A percentile compares a stretch with the other conserved stretches of the same genome.
phyloP scores from a whole-genome alignment of 2,113 vertebrate species.

The Haplochromis burtoni region DNA sequence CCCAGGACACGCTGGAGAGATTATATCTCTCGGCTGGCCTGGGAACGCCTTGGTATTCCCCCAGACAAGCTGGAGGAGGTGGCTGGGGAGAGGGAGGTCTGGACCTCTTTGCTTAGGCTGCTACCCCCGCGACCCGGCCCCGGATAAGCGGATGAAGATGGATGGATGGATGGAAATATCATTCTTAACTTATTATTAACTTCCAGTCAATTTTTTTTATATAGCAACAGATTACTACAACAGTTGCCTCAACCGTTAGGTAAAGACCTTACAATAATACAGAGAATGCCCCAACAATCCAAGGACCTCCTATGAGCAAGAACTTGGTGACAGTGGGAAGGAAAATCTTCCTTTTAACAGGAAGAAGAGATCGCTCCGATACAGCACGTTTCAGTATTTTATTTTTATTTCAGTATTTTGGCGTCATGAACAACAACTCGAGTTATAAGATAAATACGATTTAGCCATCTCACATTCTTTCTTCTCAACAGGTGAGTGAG shows the following conservation, averaged over 20 bases:
- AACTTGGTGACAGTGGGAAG: not conserved
- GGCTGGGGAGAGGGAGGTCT: too few relatives aligned
- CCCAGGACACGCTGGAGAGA: too few relatives aligned
- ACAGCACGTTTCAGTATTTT: not conserved
- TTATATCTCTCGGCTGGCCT: too few relatives aligned
- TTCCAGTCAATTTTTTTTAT: not conserved
- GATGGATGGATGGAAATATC: not conserved
- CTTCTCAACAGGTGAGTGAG: not conserved
- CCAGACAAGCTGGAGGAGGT: too few relatives aligned
- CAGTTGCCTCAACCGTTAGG: not conserved
- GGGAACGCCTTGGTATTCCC: too few relatives aligned
- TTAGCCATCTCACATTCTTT: not conserved
- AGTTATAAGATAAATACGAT: not conserved
- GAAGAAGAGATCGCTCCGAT: not conserved
- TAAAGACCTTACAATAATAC: not conserved
- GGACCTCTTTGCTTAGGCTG: too few relatives aligned
- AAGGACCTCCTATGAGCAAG: not conserved
- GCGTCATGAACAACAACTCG: not conserved
- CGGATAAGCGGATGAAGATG: too few relatives aligned
- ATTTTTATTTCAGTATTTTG: not conserved
- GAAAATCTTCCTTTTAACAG: not conserved
- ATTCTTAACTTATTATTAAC: not conserved
- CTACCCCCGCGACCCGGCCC: too few relatives aligned
- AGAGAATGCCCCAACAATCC: not conserved
- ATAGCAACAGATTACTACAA: not conserved